phyloP scores from a whole-genome alignment of 2,113 vertebrate genomes.

The Nymphicus hollandicus region DNA sequence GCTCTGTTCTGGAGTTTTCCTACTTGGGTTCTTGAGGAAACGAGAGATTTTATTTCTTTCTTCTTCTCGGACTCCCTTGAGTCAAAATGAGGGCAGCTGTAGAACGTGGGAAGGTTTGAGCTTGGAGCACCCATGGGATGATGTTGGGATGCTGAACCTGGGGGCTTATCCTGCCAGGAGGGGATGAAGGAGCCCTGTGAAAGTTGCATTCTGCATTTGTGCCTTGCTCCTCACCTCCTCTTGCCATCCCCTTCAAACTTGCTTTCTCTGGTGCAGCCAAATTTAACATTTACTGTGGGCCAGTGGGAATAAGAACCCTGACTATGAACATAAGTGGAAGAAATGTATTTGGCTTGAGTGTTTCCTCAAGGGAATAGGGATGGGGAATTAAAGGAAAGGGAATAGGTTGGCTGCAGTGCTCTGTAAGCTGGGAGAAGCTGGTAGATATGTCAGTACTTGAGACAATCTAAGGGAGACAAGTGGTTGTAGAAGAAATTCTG shows the following conservation, averaged over 20 bases:
- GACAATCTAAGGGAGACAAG: neutral
- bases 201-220: rapidly evolving
- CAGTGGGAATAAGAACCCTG: neutral
- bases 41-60: too few relatives aligned
- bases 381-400: neutral
- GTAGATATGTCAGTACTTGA: neutral
- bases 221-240: rapidly evolving
- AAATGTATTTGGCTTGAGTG: rapidly evolving
- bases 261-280: neutral
- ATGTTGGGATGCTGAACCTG: neutral
- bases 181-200: neutral
- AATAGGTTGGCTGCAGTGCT: neutral
- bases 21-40: neutral
- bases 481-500: neutral
- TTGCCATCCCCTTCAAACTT: neutral
- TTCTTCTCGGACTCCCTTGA: neutral
- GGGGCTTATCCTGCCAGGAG: neutral
- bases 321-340: neutral
- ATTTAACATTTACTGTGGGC: neutral
- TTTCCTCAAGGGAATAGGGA: neutral
- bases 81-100: neutral
- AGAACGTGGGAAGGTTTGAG: neutral
- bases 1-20: neutral
- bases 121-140: rapidly evolving
- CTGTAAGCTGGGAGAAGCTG: neutral